Conservation (phyloP, 1,140 invertebrate genomes). For the Cydia pomonella region DNA sequence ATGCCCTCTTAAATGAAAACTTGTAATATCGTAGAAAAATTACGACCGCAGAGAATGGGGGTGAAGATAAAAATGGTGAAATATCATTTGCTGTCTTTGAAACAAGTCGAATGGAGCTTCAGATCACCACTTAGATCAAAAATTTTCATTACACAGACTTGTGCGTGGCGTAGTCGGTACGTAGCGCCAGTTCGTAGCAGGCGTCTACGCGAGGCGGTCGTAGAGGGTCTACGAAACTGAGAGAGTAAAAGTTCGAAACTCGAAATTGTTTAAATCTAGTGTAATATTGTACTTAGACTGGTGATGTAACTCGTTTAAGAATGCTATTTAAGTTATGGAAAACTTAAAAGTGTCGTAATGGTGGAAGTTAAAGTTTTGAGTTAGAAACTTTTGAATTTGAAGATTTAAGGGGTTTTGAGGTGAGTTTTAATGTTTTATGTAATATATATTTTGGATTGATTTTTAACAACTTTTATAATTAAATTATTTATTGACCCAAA, state of each 20-base stretch:
- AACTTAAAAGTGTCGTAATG: neutral
- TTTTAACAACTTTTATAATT: too few species aligned
- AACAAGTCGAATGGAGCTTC: neutral
- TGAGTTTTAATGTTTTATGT: neutral
- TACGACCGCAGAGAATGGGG: too few species aligned
- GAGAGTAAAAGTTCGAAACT: conserved; percentile 11
- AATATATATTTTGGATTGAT: too few species aligned
- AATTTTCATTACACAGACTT: neutral
- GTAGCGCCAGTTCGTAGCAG: conserved; percentile 25
- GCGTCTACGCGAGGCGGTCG: conserved; percentile 23
- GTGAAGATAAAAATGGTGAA: too few species aligned
- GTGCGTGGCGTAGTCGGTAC: neutral
- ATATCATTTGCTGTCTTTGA: neutral
- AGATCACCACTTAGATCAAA: neutral
- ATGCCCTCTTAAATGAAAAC: too few species aligned
- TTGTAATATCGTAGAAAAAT: too few species aligned
- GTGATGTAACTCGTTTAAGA: neutral
- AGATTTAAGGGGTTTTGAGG: neutral
- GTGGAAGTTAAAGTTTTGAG: neutral
- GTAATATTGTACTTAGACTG: conserved; percentile 1
- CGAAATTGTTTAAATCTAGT: conserved; percentile 1
- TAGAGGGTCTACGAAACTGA: conserved; percentile 11
- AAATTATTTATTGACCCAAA: too few species aligned
- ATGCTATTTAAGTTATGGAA: neutral
- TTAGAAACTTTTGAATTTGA: neutral